phyloP scores from a whole-genome alignment of 2,797 vertebrate species.

The Megaceryle alcyon region DNA sequence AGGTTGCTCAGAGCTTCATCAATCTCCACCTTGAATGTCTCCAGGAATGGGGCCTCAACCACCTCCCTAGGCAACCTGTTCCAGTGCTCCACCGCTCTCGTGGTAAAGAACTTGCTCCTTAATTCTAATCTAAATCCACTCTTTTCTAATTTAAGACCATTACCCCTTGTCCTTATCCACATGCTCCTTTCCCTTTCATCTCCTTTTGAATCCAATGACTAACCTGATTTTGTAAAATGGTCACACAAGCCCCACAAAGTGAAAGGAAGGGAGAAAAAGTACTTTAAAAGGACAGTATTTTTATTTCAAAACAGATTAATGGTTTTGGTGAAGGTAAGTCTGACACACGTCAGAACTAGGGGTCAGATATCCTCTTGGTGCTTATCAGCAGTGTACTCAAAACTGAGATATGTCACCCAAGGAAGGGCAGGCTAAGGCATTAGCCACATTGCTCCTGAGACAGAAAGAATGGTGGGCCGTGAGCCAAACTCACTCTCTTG shows the following conservation, averaged over 20 bases:
- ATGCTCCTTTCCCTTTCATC: neutral
- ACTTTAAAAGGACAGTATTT: neutral
- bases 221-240: neutral
- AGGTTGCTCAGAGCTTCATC: no score
- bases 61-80: no score
- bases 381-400: neutral
- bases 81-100: no score
- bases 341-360: neutral
- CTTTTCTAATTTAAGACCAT: no score
- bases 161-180: neutral
- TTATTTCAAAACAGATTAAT: neutral
- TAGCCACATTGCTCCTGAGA: neutral
- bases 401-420: neutral
- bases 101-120: no score
- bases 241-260: neutral
- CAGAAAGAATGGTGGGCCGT: neutral
- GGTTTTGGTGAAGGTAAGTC: neutral
- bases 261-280: neutral
- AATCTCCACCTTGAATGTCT: no score
- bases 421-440: neutral
- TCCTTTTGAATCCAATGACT: neutral
- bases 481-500: neutral
- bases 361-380: neutral
- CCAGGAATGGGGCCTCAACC: no score
- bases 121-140: no score